phyloP scores from a whole-genome alignment of 2,888 invertebrate species.

The Odontomyia ornata region DNA sequence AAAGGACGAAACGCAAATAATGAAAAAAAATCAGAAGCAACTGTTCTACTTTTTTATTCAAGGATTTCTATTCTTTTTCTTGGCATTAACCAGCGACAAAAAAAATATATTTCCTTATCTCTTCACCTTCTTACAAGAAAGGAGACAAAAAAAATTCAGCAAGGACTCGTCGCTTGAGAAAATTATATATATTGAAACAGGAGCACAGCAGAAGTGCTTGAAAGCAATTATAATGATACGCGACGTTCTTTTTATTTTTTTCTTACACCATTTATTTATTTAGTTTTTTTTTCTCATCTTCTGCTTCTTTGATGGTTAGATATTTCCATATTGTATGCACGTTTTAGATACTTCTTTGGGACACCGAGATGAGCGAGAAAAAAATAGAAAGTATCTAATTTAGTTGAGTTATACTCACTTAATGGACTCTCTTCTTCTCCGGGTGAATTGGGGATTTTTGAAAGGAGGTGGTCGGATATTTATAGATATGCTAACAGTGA shows the following conservation, averaged over 20 bases:
- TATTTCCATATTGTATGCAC: background rate
- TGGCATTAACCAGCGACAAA: too few species aligned
- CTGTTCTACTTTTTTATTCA: background rate
- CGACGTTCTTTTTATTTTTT: background rate
- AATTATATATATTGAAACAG: background rate
- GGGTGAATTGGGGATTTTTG: too few species aligned
- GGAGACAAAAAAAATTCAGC: background rate
- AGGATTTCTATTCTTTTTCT: background rate
- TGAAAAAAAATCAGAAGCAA: too few species aligned
- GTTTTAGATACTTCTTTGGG: too few species aligned
- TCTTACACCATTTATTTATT: background rate
- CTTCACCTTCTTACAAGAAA: too few species aligned
- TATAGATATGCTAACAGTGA: background rate
- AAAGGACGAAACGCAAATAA: background rate
- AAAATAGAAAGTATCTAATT: background rate
- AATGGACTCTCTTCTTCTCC: too few species aligned
- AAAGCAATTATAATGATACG: conserved; percentile 4
- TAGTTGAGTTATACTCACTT: background rate
- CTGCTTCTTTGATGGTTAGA: background rate
- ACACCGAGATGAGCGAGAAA: too few species aligned
- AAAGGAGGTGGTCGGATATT: background rate
- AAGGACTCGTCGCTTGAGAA: background rate
- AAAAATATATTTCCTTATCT: background rate
- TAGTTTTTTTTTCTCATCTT: background rate
- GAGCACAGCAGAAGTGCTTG: background rate